Evolutionary conservation across 2,113 vertebrate genomes (phyloP).

Genomic region (Heterochromis multidens): DNA sequence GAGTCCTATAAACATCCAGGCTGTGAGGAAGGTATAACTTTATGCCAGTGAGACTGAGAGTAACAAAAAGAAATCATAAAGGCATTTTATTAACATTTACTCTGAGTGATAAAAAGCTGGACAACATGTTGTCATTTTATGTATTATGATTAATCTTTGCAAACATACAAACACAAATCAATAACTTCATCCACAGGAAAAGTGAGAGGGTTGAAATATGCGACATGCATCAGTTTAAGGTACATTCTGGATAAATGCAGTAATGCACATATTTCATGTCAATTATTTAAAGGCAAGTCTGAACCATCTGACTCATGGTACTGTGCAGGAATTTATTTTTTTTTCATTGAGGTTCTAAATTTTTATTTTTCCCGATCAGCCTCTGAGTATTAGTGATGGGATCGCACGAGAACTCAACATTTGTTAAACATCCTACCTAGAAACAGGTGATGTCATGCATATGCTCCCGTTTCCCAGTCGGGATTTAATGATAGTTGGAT

Average conservation of each 20-base stretch:
- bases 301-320: neutral
- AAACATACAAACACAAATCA: constrained; percentile 5
- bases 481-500: neutral
- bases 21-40: neutral
- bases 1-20: neutral
- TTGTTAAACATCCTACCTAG: neutral
- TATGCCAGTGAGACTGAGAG: neutral
- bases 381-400: neutral
- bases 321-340: neutral
- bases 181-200: neutral
- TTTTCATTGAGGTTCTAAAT: neutral
- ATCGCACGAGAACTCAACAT: neutral
- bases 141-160: neutral
- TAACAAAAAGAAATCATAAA: constrained; percentile 23
- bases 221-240: neutral
- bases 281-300: constrained; percentile 11
- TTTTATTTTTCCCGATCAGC: neutral
- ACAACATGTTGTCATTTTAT: neutral
- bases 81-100: constrained; percentile 7
- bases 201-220: neutral
- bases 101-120: neutral
- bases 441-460: neutral
- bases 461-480: neutral
- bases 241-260: constrained; percentile 10
- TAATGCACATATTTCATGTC: constrained; percentile 8